Evolutionary conservation across 2,888 invertebrate species (phyloP).

Genomic region (Caenorhabditis sp.): DNA sequence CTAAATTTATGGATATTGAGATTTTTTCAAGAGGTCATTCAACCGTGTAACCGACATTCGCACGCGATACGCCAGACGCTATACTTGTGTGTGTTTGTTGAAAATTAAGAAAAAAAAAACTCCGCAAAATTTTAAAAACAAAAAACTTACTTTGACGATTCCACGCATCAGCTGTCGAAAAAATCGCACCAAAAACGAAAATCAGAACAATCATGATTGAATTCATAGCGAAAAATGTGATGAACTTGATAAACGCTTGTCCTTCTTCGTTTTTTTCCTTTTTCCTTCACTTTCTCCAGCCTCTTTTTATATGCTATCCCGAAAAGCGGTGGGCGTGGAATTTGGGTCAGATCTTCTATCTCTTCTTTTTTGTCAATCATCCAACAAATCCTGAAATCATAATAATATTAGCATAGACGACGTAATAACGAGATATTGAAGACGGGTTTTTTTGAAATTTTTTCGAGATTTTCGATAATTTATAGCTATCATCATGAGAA

Average conservation of each 20-base stretch:
- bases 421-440: background rate
- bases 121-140: too few relatives aligned
- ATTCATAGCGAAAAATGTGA: background rate
- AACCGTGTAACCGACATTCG: too few relatives aligned
- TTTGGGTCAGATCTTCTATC: background rate
- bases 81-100: too few relatives aligned
- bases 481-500: background rate
- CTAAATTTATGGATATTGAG: too few relatives aligned
- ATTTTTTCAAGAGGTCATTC: too few relatives aligned
- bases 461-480: background rate
- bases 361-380: background rate
- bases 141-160: slow-evolving; percentile 36
- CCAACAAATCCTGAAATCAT: background rate
- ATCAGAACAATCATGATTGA: background rate
- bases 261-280: background rate
- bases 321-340: background rate
- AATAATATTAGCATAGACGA: background rate
- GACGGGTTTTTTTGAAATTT: background rate
- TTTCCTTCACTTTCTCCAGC: background rate
- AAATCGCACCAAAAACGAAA: slow-evolving; percentile 1
- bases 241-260: background rate
- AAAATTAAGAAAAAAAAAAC: too few relatives aligned
- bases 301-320: background rate
- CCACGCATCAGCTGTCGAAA: slow-evolving; percentile 18
- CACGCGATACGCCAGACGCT: too few relatives aligned